A percentile compares a stretch with the other conserved stretches of the same genome.
Conservation (phyloP, 2,113 vertebrate species). For the Elachura formosa region DNA sequence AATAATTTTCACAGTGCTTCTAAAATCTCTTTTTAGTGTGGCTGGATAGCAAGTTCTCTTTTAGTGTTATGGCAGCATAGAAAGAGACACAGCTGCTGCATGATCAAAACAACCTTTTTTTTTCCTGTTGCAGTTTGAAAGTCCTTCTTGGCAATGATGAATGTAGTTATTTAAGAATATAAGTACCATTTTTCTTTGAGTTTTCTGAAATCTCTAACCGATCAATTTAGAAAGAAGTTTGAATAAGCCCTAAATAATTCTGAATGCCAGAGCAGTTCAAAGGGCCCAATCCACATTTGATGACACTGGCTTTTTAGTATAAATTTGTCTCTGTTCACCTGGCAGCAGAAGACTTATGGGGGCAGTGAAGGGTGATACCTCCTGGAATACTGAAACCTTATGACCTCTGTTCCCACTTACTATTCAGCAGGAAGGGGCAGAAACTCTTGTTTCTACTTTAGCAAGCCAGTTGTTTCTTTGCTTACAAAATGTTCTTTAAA, state of each 20-base stretch:
- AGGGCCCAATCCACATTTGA: not conserved
- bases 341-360: not conserved
- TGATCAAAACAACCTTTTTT: not conserved
- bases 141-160: not conserved
- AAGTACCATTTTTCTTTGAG: not conserved
- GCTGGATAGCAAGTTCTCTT: not conserved
- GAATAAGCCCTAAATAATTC: not conserved
- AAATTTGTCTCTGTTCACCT: not conserved
- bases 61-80: not conserved
- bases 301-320: not conserved
- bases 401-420: not conserved
- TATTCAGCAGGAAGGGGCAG: not conserved
- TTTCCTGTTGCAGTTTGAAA: not conserved
- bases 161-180: not conserved
- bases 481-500: not conserved
- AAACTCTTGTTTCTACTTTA: not conserved
- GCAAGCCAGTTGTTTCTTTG: not conserved
- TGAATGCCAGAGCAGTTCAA: not conserved
- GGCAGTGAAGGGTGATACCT: not conserved
- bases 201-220: not conserved
- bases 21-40: not conserved
- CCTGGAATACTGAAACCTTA: not conserved
- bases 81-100: not conserved
- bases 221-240: not conserved
- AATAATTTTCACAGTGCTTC: not conserved